A percentile compares a stretch with the other conserved stretches of the same genome.
These are phyloP conservation scores for Cyprinodon brontotheroides DNA, from an alignment of 2,113 vertebrate species.

Conservation along the genomic window DNA sequence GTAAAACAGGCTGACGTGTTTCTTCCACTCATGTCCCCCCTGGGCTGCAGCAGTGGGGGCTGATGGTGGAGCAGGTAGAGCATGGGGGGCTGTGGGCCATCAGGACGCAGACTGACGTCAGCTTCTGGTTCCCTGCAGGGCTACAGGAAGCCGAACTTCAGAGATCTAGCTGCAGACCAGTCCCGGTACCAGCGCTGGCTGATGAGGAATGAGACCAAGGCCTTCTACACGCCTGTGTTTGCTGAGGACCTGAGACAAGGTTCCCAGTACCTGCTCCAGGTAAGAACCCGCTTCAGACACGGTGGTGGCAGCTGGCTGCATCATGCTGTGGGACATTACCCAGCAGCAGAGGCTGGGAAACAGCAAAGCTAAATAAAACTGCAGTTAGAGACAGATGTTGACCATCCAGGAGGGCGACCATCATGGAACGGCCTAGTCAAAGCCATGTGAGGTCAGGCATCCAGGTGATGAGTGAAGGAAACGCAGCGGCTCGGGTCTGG, in stretches of 20 bases:
- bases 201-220: slow-evolving; percentile 93
- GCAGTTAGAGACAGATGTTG: too few species aligned
- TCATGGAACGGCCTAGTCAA: too few species aligned
- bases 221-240: slow-evolving; percentile 93
- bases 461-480: too few species aligned
- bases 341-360: too few species aligned
- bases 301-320: too few species aligned
- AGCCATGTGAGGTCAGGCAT: too few species aligned
- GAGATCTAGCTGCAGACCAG: slow-evolving; percentile 89
- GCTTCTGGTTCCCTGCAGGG: slow-evolving; percentile 75
- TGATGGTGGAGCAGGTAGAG: background rate
- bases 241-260: slow-evolving; percentile 95
- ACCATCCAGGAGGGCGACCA: too few species aligned
- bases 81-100: too few species aligned
- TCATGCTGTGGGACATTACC: too few species aligned
- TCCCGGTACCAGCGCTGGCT: slow-evolving; percentile 93
- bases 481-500: too few species aligned
- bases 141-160: slow-evolving; percentile 91
- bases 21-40: background rate
- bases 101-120: too few species aligned
- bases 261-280: slow-evolving; percentile 94
- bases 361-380: too few species aligned
- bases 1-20: background rate
- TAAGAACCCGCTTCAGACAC: slow-evolving; percentile 46
- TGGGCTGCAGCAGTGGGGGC: background rate